Evolutionary conservation across 1,140 invertebrate species (phyloP), one percentile per base, ranked within the genome.

Genomic region (Trachymyrmex cornetzi): DNA sequence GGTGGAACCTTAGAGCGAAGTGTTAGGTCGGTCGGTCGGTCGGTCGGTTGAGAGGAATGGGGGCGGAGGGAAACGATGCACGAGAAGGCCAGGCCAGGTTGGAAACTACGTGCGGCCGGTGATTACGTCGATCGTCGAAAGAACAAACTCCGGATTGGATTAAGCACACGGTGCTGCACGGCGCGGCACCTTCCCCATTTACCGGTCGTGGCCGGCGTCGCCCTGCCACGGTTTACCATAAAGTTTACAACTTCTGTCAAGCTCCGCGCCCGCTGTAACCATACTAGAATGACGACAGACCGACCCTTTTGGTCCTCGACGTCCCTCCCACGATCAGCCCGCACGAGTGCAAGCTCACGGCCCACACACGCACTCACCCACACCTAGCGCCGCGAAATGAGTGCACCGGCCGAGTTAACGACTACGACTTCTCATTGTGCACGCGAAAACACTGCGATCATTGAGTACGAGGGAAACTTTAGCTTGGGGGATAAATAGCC

Each of bases 101-200:
- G 89, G 89, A 91, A 92, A 93, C 92, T 94, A 91, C 88, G 92
- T 87, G 91, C 87, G 90, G 89, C 91, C 89, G 90, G 93, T 93
- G 91, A 94, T 94, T 94, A 94, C 93, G 91, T 94, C 93, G 91
- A 93, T 94, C 92, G 93, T 90, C 90, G 91, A 94, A 93, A 94
- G 93, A 94, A 94, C 93, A 92, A 94, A 94, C 93, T 94, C 91
- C 48, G 89, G 91, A 94, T 94, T 94, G 93, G 92, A 94, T 94
- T 94, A 94, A 94, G 92, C 91, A 92, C 91, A 87, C 87, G 80
- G 77, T 67, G 88, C 89, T 90, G 87, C 90, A 84, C 80, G 80
- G 44, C 55, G 69, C 87, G 87, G 81, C 88, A 87, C 88, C 89
- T 89, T 92, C 88, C 89, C 88, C 93, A 93, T 93, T 93, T 93